Evolutionary conservation across 2,113 vertebrate species (phyloP), one percentile per base, ranked within the genome.

Genomic region (Corythaeola cristata): DNA sequence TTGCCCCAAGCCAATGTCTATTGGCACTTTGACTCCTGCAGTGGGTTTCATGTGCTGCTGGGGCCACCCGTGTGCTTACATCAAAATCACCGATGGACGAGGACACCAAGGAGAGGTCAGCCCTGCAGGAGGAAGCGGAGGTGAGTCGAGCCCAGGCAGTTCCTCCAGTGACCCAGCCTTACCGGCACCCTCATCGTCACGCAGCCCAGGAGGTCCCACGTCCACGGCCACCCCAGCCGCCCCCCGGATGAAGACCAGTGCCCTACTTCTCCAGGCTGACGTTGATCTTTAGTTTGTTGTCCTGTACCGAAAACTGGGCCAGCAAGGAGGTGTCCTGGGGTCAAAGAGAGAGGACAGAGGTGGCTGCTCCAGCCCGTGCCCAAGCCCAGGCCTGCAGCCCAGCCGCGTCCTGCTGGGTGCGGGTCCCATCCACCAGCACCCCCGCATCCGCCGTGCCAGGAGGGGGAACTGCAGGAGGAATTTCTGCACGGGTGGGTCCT

Each of bases 31-130:
- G 62, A 67, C 53, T 33, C 50, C 37, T 35, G n/a, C 32, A 9
- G 20, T 9, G n/a, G 33, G 12, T 62, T 45, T 32, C 2, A 1
- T 2, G 0, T 33, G 22, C 17, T 24, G 15, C 47, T 45, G 35
- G 60, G 45, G 45, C 8, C 33, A 39, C 26, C 15, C 3, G 2
- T n/a, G 60, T 73, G 95, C 98, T 97, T 97, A 97, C 98, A 28
- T 98, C 97, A 94, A 98, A 98, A 59, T 71, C 95, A 37, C 97
- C 95, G 12, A 98, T 17, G 3, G 96, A 90, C 1, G 96, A 97
- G 37, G 97, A 98, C 64, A 21, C 89, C 85, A 98, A 82, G 59
- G 93, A 96, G 64, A 98, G 87, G 12, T 27, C 85, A n/a, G 96
- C 68, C 92, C 98, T 98, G 92, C 12, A 26, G 68, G 62, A 90